These are phyloP conservation scores for Zaprionus lineosus DNA, from an alignment of 2,888 invertebrate species.

Conservation along the genomic window DNA sequence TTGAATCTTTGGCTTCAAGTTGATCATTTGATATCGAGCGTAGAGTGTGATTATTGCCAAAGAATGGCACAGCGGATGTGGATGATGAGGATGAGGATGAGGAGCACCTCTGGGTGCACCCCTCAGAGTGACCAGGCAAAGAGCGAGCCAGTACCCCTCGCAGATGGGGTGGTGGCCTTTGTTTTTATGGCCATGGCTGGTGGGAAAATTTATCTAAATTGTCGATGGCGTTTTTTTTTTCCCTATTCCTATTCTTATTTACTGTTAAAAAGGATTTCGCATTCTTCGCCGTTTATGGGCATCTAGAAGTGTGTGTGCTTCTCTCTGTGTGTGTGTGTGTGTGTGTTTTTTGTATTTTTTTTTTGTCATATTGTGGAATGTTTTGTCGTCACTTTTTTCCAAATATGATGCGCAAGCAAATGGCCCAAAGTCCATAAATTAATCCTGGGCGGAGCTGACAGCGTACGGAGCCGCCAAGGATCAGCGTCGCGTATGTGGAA, in stretches of 20 bases:
- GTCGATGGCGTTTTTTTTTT: conserved; percentile 67
- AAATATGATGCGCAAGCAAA: conserved; percentile 61
- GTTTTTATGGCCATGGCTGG: conserved; percentile 76
- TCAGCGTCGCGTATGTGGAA: conserved; percentile 57
- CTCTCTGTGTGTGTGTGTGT: too few species aligned
- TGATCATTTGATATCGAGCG: conserved; percentile 78
- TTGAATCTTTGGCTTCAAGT: conserved; percentile 37
- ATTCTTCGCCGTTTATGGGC: conserved; percentile 55
- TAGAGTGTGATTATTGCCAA: conserved; percentile 59
- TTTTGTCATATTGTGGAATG: conserved; percentile 82
- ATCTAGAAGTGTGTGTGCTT: too few species aligned
- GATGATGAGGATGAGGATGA: conserved; percentile 8
- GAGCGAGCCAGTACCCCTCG: conserved; percentile 49
- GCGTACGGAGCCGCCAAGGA: conserved; percentile 50
- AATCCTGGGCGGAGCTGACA: conserved; percentile 64
- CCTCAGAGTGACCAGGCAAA: conserved; percentile 40
- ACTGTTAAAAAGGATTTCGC: conserved; percentile 64
- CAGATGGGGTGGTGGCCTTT: conserved; percentile 60
- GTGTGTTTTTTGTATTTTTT: conserved; percentile 37
- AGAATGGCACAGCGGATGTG: conserved; percentile 49
- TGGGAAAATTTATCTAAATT: conserved; percentile 82
- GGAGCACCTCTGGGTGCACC: conserved; percentile 42
- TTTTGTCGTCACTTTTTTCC: conserved; percentile 81
- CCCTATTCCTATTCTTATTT: conserved; percentile 28
- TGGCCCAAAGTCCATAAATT: conserved; percentile 81